These are phyloP conservation scores for Lates japonicus DNA, from an alignment of 2,797 vertebrate genomes.

Conservation along the genomic window DNA sequence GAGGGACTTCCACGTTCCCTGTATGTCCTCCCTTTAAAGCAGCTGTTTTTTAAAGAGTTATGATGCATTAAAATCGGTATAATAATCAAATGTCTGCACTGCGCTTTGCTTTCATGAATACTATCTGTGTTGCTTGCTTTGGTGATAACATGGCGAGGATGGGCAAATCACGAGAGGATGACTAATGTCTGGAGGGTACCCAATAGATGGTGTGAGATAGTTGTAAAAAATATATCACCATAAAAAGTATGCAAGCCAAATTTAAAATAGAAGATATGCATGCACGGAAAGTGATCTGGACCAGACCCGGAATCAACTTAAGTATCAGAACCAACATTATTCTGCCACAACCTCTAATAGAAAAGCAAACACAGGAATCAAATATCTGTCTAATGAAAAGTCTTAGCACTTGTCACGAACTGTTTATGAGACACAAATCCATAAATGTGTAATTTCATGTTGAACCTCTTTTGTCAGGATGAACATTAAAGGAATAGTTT, in stretches of 20 bases:
- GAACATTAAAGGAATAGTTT: constrained; percentile 9
- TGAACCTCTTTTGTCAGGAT: constrained; percentile 4
- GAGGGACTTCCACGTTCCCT: neutral
- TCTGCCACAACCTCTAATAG: constrained; percentile 16
- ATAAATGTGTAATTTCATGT: constrained; percentile 35
- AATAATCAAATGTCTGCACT: constrained; percentile 62
- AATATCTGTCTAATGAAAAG: constrained; percentile 34
- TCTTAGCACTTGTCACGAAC: constrained; percentile 22
- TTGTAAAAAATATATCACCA: constrained; percentile 33
- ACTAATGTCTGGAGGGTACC: constrained; percentile 50
- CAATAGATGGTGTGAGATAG: constrained; percentile 48
- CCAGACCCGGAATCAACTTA: constrained; percentile 25
- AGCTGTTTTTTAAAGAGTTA: constrained; percentile 41
- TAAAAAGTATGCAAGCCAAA: constrained; percentile 45
- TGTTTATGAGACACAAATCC: constrained; percentile 33
- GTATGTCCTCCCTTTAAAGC: constrained; percentile 5
- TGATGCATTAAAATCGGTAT: constrained; percentile 42
- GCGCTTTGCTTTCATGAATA: constrained; percentile 55
- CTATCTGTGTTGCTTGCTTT: constrained; percentile 44
- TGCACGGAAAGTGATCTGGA: constrained; percentile 38
- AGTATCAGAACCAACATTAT: constrained; percentile 34
- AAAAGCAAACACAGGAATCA: constrained; percentile 32
- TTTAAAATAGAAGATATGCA: constrained; percentile 46
- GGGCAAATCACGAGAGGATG: constrained; percentile 35
- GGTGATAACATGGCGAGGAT: constrained; percentile 38